Evolutionary conservation across 2,797 vertebrate species (phyloP).

Genomic region (Pyrocephalus nanus): DNA sequence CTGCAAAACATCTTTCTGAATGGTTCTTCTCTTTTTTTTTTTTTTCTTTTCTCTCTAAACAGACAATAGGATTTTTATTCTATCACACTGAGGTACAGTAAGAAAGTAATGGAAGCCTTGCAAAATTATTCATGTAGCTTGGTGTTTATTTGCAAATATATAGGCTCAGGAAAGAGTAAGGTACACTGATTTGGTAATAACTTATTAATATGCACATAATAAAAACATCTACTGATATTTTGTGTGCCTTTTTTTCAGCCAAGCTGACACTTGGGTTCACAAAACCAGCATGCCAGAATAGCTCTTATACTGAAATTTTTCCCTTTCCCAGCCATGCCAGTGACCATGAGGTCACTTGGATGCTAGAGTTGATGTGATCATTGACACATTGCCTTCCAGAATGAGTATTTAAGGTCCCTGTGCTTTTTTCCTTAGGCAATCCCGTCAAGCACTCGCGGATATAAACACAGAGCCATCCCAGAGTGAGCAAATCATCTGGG

Average conservation of each 20-base stretch:
- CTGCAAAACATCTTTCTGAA: not conserved
- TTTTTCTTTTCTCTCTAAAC: not conserved
- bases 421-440: constrained; percentile 77
- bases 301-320: not conserved
- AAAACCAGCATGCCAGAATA: not conserved
- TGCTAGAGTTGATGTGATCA: not conserved
- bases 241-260: not conserved
- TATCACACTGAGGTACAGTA: not conserved
- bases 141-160: not conserved
- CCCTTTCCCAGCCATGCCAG: not conserved
- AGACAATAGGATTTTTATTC: not conserved
- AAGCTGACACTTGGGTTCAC: not conserved
- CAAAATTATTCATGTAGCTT: not conserved
- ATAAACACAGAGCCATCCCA: constrained; percentile 94
- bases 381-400: not conserved
- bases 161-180: not conserved
- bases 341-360: not conserved
- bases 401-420: not conserved
- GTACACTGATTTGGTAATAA: not conserved
- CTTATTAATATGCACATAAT: not conserved
- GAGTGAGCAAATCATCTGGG: constrained; percentile 98
- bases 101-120: not conserved
- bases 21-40: not conserved
- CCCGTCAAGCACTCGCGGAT: constrained; percentile 83
- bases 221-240: not conserved